phyloP scores from a whole-genome alignment of 2,113 vertebrate genomes.

The Carlito syrichta region DNA sequence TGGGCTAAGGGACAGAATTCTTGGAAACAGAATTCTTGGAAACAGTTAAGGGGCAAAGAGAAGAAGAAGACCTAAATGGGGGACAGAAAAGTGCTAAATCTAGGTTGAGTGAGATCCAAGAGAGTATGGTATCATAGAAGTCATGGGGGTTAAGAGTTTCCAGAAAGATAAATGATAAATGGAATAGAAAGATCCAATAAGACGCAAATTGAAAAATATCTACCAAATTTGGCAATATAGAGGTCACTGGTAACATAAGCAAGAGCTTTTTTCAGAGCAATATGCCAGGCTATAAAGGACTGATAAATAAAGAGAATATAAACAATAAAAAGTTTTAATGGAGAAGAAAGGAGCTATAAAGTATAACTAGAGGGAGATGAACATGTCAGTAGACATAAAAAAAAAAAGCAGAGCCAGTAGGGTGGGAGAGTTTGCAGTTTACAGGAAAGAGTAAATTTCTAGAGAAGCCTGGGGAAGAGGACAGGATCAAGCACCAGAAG shows the following conservation, averaged over 20 bases:
- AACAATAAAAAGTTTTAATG: neutral
- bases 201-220: neutral
- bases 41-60: neutral
- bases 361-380: neutral
- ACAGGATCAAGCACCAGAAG: neutral
- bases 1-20: neutral
- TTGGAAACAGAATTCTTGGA: neutral
- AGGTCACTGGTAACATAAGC: neutral
- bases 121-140: neutral
- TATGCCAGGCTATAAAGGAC: neutral
- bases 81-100: neutral
- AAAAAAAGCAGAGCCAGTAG: neutral
- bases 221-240: neutral
- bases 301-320: constrained; percentile 1
- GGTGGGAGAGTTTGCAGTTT: constrained; percentile 8
- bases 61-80: neutral
- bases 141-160: neutral
- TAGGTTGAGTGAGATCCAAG: neutral
- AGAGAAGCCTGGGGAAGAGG: neutral
- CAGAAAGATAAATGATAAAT: constrained; percentile 14
- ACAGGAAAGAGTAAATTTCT: neutral
- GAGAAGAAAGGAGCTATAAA: neutral
- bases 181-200: constrained; percentile 1
- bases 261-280: neutral
- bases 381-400: neutral